These are phyloP conservation scores for Origma solitaria DNA, from an alignment of 2,113 vertebrate genomes.

Conservation along the genomic window DNA sequence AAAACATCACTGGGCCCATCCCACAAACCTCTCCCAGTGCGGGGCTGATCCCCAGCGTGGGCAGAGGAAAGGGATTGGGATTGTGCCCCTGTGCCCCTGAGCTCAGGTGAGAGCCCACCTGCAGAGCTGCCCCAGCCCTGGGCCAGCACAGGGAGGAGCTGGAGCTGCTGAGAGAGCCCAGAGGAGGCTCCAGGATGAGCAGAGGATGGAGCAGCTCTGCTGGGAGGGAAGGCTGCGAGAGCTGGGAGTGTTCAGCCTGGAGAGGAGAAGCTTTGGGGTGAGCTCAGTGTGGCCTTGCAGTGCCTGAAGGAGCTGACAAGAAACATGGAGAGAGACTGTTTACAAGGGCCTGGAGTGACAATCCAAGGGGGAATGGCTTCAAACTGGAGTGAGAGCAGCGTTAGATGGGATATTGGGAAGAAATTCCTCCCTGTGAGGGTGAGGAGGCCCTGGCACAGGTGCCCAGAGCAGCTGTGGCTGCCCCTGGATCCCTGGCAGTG, in stretches of 20 bases:
- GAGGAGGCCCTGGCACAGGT: fast-evolving
- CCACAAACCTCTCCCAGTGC: neutral
- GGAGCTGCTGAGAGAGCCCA: neutral
- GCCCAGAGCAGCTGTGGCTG: neutral
- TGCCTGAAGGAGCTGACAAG: fast-evolving
- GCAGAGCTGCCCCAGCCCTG: neutral
- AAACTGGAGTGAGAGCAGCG: neutral
- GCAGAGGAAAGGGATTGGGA: neutral
- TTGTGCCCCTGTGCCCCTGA: neutral
- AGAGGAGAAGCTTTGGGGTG: fast-evolving
- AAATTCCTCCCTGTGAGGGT: fast-evolving
- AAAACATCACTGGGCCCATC: fast-evolving
- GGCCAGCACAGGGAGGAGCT: neutral
- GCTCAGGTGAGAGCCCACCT: neutral
- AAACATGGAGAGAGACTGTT: fast-evolving
- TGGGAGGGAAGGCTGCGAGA: neutral
- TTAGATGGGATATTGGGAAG: neutral
- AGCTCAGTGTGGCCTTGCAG: fast-evolving
- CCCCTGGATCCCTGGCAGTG: neutral
- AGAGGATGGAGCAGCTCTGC: neutral
- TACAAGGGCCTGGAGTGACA: neutral
- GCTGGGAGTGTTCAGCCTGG: neutral
- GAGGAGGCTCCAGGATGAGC: neutral
- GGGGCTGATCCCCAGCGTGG: neutral
- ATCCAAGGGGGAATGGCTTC: neutral